phyloP scores from a whole-genome alignment of 1,140 invertebrate genomes.

The Cecropterus lyciades region DNA sequence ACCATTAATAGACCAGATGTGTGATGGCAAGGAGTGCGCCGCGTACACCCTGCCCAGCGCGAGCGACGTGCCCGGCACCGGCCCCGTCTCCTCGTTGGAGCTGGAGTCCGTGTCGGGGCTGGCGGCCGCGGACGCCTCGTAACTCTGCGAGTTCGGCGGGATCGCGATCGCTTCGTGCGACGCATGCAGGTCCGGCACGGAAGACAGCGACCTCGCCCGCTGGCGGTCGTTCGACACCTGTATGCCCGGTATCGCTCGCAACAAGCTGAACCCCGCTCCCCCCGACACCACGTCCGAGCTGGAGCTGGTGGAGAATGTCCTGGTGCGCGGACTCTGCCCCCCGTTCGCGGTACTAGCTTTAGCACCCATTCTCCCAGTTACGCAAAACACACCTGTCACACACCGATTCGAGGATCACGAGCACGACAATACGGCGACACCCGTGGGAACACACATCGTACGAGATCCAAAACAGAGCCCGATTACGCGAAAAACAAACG shows the following conservation, averaged over 20 bases:
- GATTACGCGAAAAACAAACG: slow-evolving; percentile 59
- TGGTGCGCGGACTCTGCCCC: slow-evolving; percentile 88
- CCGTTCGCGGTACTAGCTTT: slow-evolving; percentile 92
- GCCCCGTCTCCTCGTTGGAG: slow-evolving; percentile 82
- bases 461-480: slow-evolving; percentile 46
- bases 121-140: slow-evolving; percentile 85
- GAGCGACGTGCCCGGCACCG: slow-evolving; percentile 81
- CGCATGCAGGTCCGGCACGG: slow-evolving; percentile 90
- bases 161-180: slow-evolving; percentile 85
- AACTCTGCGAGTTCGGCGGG: slow-evolving; percentile 82
- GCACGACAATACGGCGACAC: slow-evolving; percentile 59
- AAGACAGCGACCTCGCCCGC: slow-evolving; percentile 92
- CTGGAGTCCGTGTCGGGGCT: slow-evolving; percentile 87
- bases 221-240: slow-evolving; percentile 90
- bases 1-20: slow-evolving; percentile 96
- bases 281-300: slow-evolving; percentile 88
- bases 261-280: slow-evolving; percentile 88
- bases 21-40: slow-evolving; percentile 94
- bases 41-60: slow-evolving; percentile 92
- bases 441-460: slow-evolving; percentile 78
- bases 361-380: slow-evolving; percentile 88
- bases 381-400: slow-evolving; percentile 75
- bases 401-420: slow-evolving; percentile 65
- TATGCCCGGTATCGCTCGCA: slow-evolving; percentile 89
- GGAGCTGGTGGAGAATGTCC: slow-evolving; percentile 91